These are phyloP conservation scores for Bimastos eiseni DNA, from an alignment of 2,888 invertebrate genomes.

Conservation along the genomic window DNA sequence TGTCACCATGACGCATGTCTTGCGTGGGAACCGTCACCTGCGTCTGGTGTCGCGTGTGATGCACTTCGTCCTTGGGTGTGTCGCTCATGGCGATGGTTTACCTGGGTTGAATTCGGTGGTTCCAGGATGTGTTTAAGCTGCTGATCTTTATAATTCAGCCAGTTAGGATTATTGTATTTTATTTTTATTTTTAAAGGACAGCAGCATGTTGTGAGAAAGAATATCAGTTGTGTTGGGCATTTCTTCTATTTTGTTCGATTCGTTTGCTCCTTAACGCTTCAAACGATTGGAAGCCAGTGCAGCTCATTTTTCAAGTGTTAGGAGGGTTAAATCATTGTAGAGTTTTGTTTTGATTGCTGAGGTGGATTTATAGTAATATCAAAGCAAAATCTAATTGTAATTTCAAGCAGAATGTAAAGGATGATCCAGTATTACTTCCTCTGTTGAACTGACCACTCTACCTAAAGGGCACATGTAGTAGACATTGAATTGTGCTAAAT, in stretches of 20 bases:
- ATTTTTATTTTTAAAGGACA: neutral
- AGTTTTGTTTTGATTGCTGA: neutral
- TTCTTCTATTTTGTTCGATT: neutral
- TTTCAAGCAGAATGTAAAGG: neutral
- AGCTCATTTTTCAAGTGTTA: too few species aligned
- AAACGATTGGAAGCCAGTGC: too few species aligned
- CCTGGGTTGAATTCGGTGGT: neutral
- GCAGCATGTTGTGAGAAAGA: neutral
- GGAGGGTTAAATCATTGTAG: too few species aligned
- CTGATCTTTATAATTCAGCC: neutral
- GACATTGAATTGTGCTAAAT: neutral
- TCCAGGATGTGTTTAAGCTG: neutral
- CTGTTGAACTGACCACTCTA: neutral
- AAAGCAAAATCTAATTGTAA: neutral
- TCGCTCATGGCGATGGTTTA: neutral
- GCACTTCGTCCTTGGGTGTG: neutral
- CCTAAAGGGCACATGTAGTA: too few species aligned
- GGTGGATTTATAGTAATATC: neutral
- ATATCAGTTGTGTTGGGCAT: neutral
- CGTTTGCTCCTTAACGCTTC: neutral
- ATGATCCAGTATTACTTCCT: neutral
- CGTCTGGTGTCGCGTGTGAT: neutral
- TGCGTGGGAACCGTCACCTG: neutral
- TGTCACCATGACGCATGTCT: neutral
- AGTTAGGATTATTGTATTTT: neutral